A percentile compares a stretch with the other conserved stretches of the same genome.
Conservation (phyloP, 2,113 vertebrate genomes). For the Arvicanthis niloticus region DNA sequence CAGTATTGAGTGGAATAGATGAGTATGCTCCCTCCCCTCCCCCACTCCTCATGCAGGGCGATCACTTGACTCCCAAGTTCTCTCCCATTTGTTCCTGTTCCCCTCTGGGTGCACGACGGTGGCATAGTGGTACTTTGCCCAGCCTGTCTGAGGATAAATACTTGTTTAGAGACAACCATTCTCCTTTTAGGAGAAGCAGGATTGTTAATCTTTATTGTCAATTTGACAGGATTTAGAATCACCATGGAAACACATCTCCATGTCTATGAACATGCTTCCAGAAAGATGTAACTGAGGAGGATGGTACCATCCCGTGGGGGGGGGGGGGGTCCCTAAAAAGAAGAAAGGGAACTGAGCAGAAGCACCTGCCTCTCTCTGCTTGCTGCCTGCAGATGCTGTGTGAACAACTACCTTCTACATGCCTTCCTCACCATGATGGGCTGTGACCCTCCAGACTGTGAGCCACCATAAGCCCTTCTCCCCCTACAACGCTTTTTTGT, state of each 20-base stretch:
- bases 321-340: background rate
- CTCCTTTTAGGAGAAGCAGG: background rate
- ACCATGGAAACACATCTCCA: background rate
- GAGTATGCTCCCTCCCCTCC: no score
- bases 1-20: background rate
- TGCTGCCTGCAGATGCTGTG: background rate
- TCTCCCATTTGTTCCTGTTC: background rate
- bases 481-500: background rate
- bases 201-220: background rate
- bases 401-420: background rate
- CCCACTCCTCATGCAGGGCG: background rate
- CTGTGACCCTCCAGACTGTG: background rate
- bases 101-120: fast-evolving
- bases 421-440: background rate
- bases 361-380: background rate
- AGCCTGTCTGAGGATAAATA: background rate
- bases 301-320: background rate
- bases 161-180: fast-evolving
- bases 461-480: background rate
- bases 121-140: fast-evolving
- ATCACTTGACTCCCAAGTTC: background rate
- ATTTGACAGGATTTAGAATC: background rate
- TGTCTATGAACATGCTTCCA: background rate
- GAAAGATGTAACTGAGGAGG: background rate
- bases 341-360: background rate